Conservation (phyloP, 2,888 invertebrate species). For the Thecophora atra region DNA sequence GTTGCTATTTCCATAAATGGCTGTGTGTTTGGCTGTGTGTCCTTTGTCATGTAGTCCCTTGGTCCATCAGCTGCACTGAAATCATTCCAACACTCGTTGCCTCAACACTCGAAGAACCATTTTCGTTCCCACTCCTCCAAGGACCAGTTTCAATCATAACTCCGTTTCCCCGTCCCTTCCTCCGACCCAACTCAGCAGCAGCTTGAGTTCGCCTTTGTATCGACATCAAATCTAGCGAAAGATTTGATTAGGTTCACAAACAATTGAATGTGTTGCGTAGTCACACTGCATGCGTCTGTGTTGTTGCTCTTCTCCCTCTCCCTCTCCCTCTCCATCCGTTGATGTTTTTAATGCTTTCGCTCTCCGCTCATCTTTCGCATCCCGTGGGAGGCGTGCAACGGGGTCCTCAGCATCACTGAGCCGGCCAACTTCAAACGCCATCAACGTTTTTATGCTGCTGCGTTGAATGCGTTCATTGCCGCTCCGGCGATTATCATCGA, state of each 20-base stretch:
- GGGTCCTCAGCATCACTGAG: neutral
- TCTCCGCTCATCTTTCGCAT: neutral
- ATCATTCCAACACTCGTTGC: no score
- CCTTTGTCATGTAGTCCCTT: no score
- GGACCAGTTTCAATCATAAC: no score
- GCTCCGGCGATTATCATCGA: constrained; percentile 11
- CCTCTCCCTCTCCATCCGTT: no score
- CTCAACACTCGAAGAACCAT: no score
- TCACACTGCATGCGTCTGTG: neutral
- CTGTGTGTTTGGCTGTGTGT: no score
- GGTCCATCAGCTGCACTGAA: no score
- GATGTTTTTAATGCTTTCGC: neutral
- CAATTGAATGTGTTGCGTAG: constrained; percentile 34
- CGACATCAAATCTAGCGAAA: constrained; percentile 31
- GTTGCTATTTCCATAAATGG: no score
- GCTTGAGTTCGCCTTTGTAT: constrained; percentile 24
- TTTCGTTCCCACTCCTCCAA: no score
- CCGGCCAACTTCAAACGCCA: neutral
- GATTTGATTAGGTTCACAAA: constrained; percentile 37
- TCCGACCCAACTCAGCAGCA: neutral
- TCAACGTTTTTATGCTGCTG: neutral
- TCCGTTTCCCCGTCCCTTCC: neutral
- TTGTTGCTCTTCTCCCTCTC: neutral
- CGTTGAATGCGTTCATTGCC: constrained; percentile 2
- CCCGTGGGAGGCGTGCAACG: no score